phyloP scores from a whole-genome alignment of 2,113 vertebrate genomes.

The Amblyornis subalaris region DNA sequence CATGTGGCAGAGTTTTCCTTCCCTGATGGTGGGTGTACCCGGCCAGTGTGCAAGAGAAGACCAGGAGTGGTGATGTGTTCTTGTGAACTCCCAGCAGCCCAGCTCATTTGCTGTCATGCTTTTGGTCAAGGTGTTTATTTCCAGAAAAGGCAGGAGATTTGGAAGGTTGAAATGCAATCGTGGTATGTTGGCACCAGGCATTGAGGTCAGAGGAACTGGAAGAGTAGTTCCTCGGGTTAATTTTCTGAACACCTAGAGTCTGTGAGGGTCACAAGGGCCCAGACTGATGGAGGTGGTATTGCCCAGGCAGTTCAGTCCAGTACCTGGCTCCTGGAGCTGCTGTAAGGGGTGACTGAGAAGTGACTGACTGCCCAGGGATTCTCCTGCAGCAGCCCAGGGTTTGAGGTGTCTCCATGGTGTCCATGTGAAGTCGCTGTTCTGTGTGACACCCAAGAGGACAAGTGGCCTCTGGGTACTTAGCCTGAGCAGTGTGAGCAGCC shows the following conservation, averaged over 20 bases:
- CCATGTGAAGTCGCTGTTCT: neutral
- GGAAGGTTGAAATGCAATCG: neutral
- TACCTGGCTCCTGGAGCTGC: neutral
- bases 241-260: neutral
- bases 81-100: neutral
- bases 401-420: neutral
- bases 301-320: neutral
- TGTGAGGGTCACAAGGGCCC: neutral
- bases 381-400: neutral
- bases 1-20: neutral
- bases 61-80: fast-evolving
- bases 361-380: neutral
- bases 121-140: neutral
- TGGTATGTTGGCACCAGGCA: neutral
- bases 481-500: neutral
- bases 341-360: fast-evolving
- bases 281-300: neutral
- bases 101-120: neutral
- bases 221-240: neutral
- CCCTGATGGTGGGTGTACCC: neutral
- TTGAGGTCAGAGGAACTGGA: neutral
- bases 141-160: neutral
- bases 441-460: neutral
- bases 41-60: neutral
- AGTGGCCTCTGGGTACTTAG: neutral